Evolutionary conservation across 1,140 invertebrate genomes (phyloP), one percentile per base, ranked within the genome.

Genomic region (Battus philenor): DNA sequence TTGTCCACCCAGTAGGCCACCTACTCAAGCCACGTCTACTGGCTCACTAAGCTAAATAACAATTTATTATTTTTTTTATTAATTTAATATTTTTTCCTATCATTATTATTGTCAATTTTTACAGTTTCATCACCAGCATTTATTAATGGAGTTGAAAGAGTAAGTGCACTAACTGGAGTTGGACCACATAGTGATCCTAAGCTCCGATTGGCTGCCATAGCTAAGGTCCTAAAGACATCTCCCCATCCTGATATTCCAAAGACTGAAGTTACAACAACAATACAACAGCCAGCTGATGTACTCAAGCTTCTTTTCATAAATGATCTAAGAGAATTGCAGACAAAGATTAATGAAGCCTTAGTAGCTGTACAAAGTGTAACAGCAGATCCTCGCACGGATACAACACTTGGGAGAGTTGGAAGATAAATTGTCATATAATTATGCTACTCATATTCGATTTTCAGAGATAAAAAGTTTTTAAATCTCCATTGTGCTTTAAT

Each of bases 351-450:
- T 84, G 94, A 97, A 85, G 91, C 93, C 1, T 93, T 99, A 68
- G 97, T 98, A 1, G 89, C 90, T 45, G 94, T 98, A 1, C 98
- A 99, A 88, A 91, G 87, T 48, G 88, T 99, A 3, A 99, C 97
- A 8, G 97, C 97, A 4, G 94, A 99, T 90, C 98, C 98, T 6
- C 97, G 97, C 87, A 99, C 97, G 64, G 97, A 99, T 73, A 97
- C 96, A 1, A 93, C 91, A 75, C 87, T 99, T 13, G 97, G 97
- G 43, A 94, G 96, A 91, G 96, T 99, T 65, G 97, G 98, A 10
- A 79, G 77, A 81, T 85, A 80, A 75, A 50, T 51, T 26, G 24
- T n/a, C n/a, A n/a, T n/a, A n/a, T n/a, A n/a, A n/a, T n/a, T n/a
- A n/a, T n/a, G n/a, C n/a, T n/a, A n/a, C n/a, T n/a, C n/a, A n/a